phyloP scores from a whole-genome alignment of 2,888 invertebrate genomes.

The Podabrus alpinus region DNA sequence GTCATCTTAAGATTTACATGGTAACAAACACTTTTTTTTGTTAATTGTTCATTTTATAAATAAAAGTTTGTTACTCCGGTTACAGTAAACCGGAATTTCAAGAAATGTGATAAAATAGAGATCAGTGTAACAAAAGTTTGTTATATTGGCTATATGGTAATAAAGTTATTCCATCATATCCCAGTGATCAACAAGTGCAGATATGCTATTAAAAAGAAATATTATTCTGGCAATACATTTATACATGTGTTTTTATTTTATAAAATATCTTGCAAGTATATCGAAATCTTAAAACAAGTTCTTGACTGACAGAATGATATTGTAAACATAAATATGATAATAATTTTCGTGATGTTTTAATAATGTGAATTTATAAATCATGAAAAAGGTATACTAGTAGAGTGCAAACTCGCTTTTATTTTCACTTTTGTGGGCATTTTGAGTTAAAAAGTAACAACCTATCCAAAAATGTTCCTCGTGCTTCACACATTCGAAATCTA shows the following conservation, averaged over 20 bases:
- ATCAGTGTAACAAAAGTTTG: background rate
- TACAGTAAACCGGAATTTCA: background rate
- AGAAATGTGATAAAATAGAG: background rate
- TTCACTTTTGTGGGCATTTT: too few species aligned
- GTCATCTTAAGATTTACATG: background rate
- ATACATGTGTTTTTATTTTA: background rate
- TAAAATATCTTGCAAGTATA: background rate
- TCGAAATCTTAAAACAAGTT: background rate
- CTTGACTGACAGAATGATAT: background rate
- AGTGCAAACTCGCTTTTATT: too few species aligned
- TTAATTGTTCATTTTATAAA: background rate
- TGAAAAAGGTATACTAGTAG: background rate
- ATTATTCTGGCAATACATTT: background rate
- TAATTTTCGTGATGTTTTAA: background rate
- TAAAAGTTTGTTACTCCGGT: background rate
- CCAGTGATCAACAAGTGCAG: background rate
- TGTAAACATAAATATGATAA: background rate
- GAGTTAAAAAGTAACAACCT: too few species aligned
- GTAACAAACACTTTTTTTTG: background rate
- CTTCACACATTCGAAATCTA: too few species aligned
- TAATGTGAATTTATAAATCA: background rate
- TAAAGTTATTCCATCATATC: background rate
- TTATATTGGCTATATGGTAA: background rate
- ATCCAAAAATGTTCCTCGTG: too few species aligned
- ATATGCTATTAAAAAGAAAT: background rate